Evolutionary conservation across 2,797 vertebrate genomes (phyloP), one percentile per base, ranked within the genome.

Genomic region (Anguilla anguilla): DNA sequence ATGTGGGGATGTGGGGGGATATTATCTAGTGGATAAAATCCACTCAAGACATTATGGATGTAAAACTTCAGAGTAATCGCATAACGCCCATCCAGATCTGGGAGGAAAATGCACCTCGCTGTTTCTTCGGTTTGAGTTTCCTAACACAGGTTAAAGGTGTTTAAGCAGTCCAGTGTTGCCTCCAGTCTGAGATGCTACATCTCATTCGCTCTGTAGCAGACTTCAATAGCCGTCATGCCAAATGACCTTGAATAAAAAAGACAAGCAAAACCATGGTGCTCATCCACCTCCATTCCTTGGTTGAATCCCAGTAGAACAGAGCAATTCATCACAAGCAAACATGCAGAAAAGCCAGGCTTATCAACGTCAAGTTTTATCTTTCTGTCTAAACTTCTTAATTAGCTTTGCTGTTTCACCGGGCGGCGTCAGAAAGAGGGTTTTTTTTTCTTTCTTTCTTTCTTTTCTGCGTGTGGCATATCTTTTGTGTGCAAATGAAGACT

Each of bases 401-500:
- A 82, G 79, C 46, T 49, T 51, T 22, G 19, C 43, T 7, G 43
- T 82, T n/a, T 49, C 79, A 51, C 79, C 9, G 19, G 74, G 39
- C 15, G 17, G 17, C 43, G 35, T 79, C 74, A 46, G 74, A 46
- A 79, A 79, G 39, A 35, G 1, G 59, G 17, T 6, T 4, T 9
- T 43, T 39, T 43, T 72, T 13, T 72, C 72, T 46, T 5, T 53
- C 0, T 49, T 5, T 53, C 0, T 49, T 2, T 2, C 2, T 51
- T 51, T 55, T 55, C 13, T 55, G 43, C 3, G 43, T 31, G 31
- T 79, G 74, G 31, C 35, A 3, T 49, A 82, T 51, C 79, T 51
- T 82, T 82, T 82, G 79, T 82, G 79, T 82, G 79, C 79, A 51
- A 82, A 82, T 84, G 83, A 84, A 57, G n/a, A 51, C 28, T 59